Evolutionary conservation across 2,113 vertebrate genomes (phyloP), one percentile per base, ranked within the genome.

Genomic region (Chauna torquata): DNA sequence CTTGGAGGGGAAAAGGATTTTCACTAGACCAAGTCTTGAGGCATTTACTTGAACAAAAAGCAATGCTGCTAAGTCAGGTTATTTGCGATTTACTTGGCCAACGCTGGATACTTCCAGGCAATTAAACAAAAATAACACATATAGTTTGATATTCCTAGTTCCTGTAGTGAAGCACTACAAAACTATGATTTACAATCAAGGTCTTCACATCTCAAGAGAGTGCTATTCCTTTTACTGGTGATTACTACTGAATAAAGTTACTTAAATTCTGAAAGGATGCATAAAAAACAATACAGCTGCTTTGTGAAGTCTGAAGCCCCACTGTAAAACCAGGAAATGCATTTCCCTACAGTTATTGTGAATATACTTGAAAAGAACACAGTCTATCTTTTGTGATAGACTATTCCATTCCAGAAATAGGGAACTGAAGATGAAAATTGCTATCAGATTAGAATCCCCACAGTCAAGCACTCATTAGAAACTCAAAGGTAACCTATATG

Each of bases 241-340:
- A 93, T 88, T 91, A 72, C 82, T 50, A 61, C 30, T 61, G 84
- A 95, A 93, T 94, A 55, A 92, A 95, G 84, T 80, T 93, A 79
- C 62, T 85, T 82, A 85, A 62, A 85, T 82, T 15, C 54, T 82
- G 70, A 90, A 88, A 94, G 75, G 50, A 79, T 54, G 27, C 81
- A 88, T 88, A 92, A 94, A 94, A 77, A 1, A 24, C 78, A 77
- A 42, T 77, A 76, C 30, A 82, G 62, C 49, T 82, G 25, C 49
- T 86, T 82, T 94, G 75, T 79, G 54, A 95, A 82, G 23, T 65
- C 58, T 82, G 78, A 93, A 68, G 22, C 3, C 1, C 66, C 40
- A 28, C 13, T 94, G 16, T 77, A 82, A 91, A 93, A 72, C 27
- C 24, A 92, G 12, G 32, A 89, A 96, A 85, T 72, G 7, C 57